Percentiles rank a stretch among this genome's conserved stretches.
Evolutionary conservation across 2,797 vertebrate genomes (phyloP).

Genomic region (Sebastes matsubarae): DNA sequence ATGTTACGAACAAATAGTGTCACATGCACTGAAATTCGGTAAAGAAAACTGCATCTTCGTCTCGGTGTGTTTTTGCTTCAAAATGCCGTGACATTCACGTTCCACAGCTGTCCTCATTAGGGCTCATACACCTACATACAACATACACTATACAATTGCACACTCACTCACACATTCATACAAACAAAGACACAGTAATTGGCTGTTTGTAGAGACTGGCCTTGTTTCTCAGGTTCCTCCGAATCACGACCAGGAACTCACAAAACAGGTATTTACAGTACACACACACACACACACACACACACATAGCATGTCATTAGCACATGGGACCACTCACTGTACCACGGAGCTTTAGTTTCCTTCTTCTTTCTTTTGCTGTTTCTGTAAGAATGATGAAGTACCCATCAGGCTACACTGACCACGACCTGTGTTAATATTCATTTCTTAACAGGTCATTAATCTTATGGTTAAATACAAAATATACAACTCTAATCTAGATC

Average conservation of each 20-base stretch:
- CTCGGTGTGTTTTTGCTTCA: neutral
- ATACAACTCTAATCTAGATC: too few relatives aligned
- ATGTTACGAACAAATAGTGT: neutral
- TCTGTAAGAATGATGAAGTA: too few relatives aligned
- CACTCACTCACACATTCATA: neutral
- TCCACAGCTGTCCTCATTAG: slow-evolving; percentile 6
- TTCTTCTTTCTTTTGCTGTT: too few relatives aligned
- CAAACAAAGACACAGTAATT: neutral
- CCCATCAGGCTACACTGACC: too few relatives aligned
- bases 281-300: neutral
- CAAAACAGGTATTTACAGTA: neutral
- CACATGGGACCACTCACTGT: neutral
- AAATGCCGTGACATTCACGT: neutral
- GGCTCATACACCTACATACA: neutral
- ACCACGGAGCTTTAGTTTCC: neutral
- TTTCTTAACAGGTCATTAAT: neutral
- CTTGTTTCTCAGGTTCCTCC: neutral
- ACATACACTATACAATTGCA: neutral
- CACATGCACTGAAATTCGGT: neutral
- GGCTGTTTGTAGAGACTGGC: neutral
- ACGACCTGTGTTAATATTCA: neutral
- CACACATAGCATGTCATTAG: neutral
- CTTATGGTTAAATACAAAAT: neutral
- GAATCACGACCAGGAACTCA: neutral
- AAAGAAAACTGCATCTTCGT: neutral